These are phyloP conservation scores for Frankliniella intonsa DNA, from an alignment of 2,888 invertebrate genomes.

Conservation along the genomic window DNA sequence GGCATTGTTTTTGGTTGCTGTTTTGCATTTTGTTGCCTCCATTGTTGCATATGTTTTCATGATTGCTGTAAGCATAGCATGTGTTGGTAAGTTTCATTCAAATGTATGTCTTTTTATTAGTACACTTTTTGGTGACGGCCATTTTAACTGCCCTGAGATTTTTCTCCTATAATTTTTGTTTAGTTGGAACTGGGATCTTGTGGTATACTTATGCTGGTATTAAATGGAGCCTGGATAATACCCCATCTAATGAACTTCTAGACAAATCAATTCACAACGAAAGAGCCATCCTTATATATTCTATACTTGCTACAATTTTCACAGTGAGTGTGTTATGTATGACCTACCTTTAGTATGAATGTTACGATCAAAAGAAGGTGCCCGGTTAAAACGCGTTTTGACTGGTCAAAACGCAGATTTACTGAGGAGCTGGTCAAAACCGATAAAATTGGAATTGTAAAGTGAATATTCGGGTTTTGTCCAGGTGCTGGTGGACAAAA, in stretches of 20 bases:
- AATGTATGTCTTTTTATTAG: neutral
- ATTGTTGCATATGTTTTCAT: conserved; percentile 86
- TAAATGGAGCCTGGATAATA: conserved; percentile 58
- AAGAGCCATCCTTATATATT: conserved; percentile 75
- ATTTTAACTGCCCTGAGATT: conserved; percentile 28
- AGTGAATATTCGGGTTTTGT: too few relatives aligned
- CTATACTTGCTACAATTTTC: conserved; percentile 80
- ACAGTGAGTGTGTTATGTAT: conserved; percentile 60
- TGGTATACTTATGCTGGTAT: conserved; percentile 88
- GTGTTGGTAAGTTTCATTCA: conserved; percentile 55
- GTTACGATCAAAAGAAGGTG: too few relatives aligned
- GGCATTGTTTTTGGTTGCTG: conserved; percentile 73
- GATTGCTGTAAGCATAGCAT: conserved; percentile 68
- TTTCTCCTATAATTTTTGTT: conserved; percentile 34
- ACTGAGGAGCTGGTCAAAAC: too few relatives aligned
- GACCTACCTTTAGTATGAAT: conserved; percentile 32
- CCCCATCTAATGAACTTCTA: conserved; percentile 51
- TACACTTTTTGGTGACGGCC: neutral
- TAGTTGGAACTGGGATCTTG: conserved; percentile 65
- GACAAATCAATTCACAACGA: conserved; percentile 81
- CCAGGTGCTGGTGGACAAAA: too few relatives aligned
- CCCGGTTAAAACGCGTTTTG: too few relatives aligned
- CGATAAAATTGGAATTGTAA: too few relatives aligned
- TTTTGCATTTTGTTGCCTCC: conserved; percentile 77
- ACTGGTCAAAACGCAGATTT: too few relatives aligned